phyloP scores from a whole-genome alignment of 2,888 invertebrate species.

The Neoscelio sp. region DNA sequence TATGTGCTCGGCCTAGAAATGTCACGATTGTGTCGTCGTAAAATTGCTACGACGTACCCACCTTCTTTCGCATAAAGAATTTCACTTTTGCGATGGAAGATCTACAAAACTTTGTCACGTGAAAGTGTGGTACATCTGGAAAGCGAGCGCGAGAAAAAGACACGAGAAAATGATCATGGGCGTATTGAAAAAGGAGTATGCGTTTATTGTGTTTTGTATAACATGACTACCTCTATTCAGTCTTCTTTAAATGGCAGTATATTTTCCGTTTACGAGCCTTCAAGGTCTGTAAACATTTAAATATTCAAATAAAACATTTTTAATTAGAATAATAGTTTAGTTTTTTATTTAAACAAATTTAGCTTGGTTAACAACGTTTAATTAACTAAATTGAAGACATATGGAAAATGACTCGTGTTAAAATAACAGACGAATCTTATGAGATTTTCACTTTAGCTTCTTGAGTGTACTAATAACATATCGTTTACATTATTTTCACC shows the following conservation, averaged over 20 bases:
- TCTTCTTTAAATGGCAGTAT: not conserved
- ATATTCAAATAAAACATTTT: too few relatives aligned
- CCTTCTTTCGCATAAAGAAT: constrained; percentile 37
- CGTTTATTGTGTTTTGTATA: constrained; percentile 5
- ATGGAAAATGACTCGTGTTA: too few relatives aligned
- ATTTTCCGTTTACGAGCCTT: not conserved
- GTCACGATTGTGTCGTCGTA: constrained; percentile 34
- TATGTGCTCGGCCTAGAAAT: constrained; percentile 54
- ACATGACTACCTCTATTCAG: not conserved
- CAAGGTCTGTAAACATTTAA: too few relatives aligned
- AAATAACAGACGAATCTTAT: too few relatives aligned
- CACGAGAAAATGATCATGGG: constrained; percentile 21
- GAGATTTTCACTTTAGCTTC: too few relatives aligned
- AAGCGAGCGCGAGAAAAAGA: constrained; percentile 35
- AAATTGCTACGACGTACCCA: constrained; percentile 28
- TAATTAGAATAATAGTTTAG: too few relatives aligned
- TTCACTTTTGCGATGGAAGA: constrained; percentile 31
- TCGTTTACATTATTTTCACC: too few relatives aligned
- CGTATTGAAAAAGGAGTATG: not conserved
- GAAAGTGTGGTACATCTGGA: constrained; percentile 48
- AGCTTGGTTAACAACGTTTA: too few relatives aligned
- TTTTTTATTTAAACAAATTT: too few relatives aligned
- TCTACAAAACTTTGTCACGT: constrained; percentile 33
- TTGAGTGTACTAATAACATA: too few relatives aligned
- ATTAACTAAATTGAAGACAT: too few relatives aligned